Evolutionary conservation across 2,888 invertebrate species (phyloP).

Genomic region (Acutogordius australiensis): DNA sequence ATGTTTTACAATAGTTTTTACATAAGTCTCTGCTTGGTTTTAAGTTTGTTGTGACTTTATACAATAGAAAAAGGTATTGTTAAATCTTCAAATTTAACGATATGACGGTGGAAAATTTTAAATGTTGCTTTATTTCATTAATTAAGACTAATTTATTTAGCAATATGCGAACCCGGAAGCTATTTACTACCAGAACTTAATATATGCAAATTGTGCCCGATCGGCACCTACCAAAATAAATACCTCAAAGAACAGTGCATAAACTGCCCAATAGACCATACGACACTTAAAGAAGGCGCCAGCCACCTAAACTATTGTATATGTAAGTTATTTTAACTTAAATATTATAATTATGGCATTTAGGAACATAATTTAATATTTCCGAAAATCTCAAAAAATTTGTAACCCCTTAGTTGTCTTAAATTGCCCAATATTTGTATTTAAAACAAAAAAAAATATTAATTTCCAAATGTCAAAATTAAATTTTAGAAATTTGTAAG

Average conservation of each 20-base stretch:
- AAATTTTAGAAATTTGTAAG: too few relatives aligned
- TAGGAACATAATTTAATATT: not conserved
- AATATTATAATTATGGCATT: not conserved
- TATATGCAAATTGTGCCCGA: not conserved
- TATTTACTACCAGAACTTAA: not conserved
- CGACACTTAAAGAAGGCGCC: conserved; percentile 1
- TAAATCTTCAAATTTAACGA: too few relatives aligned
- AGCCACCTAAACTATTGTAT: not conserved
- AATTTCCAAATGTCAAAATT: too few relatives aligned
- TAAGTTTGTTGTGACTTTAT: too few relatives aligned
- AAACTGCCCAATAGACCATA: not conserved
- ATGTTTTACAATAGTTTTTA: not conserved
- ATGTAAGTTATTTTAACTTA: not conserved
- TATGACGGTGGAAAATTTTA: too few relatives aligned
- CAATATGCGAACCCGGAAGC: not conserved
- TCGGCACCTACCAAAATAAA: not conserved
- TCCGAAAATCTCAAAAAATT: too few relatives aligned
- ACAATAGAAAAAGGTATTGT: too few relatives aligned
- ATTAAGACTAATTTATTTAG: not conserved
- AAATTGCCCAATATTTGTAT: too few relatives aligned
- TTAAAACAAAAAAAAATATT: too few relatives aligned
- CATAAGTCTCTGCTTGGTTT: too few relatives aligned
- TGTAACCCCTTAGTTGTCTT: not conserved
- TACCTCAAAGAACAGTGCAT: not conserved
- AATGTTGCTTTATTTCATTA: too few relatives aligned